A percentile compares a stretch with the other conserved stretches of the same genome.
phyloP scores from a whole-genome alignment of 2,888 invertebrate genomes.

The Urechis unicinctus region DNA sequence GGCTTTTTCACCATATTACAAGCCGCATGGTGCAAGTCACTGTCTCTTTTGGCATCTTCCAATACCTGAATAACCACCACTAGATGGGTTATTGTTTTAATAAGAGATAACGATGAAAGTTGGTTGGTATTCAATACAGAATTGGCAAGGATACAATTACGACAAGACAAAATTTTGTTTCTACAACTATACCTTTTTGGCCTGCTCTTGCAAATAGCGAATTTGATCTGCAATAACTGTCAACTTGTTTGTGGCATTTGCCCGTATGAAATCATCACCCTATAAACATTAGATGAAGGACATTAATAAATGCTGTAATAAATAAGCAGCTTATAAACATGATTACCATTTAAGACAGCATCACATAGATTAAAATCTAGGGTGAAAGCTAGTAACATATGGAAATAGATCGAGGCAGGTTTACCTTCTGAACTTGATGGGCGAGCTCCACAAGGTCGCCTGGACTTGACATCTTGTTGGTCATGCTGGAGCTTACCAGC shows the following conservation, averaged over 20 bases:
- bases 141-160: too few relatives aligned
- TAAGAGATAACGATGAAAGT: too few relatives aligned
- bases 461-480: constrained; percentile 47
- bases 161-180: too few relatives aligned
- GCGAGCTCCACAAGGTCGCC: constrained; percentile 60
- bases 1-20: constrained; percentile 71
- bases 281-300: too few relatives aligned
- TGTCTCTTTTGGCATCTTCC: constrained; percentile 54
- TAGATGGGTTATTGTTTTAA: too few relatives aligned
- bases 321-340: too few relatives aligned
- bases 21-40: constrained; percentile 62
- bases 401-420: too few relatives aligned
- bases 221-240: constrained; percentile 68
- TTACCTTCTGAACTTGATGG: constrained; percentile 58
- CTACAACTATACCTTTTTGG: constrained; percentile 60
- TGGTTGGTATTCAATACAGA: too few relatives aligned
- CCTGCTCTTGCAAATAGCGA: constrained; percentile 62
- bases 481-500: constrained; percentile 34
- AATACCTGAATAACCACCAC: too few relatives aligned
- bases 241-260: constrained; percentile 61
- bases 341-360: background rate
- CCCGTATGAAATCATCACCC: constrained; percentile 60
- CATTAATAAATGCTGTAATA: too few relatives aligned
- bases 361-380: background rate
- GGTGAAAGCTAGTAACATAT: background rate